Evolutionary conservation across 2,113 vertebrate genomes (phyloP).

Genomic region (Pygathrix nemaeus): DNA sequence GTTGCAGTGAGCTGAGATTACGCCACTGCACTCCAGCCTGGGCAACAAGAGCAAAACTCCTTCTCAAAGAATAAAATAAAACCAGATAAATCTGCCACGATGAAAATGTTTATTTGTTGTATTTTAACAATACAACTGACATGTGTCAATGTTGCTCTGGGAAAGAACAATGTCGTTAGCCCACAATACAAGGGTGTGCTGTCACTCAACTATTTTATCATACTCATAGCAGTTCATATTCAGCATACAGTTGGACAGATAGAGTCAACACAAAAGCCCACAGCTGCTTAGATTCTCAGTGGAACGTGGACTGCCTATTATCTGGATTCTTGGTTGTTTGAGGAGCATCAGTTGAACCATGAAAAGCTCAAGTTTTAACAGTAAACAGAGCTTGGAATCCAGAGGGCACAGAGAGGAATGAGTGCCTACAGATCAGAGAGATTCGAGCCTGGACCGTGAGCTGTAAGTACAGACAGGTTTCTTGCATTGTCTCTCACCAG

Average conservation of each 20-base stretch:
- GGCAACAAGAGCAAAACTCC: no score
- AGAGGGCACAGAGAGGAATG: neutral
- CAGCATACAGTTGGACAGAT: neutral
- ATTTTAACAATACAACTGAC: neutral
- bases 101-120: neutral
- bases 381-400: neutral
- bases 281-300: neutral
- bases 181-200: neutral
- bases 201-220: neutral
- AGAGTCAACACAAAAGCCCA: neutral
- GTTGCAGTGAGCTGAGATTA: no score
- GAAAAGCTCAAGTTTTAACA: neutral
- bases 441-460: neutral
- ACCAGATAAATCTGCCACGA: slow-evolving; percentile 26
- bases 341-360: neutral
- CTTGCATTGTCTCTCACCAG: neutral
- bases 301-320: neutral
- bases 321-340: neutral
- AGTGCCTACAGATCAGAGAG: neutral
- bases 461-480: neutral
- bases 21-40: no score
- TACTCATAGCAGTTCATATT: neutral
- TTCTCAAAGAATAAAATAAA: no score
- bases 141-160: neutral
- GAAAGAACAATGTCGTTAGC: neutral